Evolutionary conservation across 2,113 vertebrate genomes (phyloP).

Genomic region (Chloropsis hardwickii): DNA sequence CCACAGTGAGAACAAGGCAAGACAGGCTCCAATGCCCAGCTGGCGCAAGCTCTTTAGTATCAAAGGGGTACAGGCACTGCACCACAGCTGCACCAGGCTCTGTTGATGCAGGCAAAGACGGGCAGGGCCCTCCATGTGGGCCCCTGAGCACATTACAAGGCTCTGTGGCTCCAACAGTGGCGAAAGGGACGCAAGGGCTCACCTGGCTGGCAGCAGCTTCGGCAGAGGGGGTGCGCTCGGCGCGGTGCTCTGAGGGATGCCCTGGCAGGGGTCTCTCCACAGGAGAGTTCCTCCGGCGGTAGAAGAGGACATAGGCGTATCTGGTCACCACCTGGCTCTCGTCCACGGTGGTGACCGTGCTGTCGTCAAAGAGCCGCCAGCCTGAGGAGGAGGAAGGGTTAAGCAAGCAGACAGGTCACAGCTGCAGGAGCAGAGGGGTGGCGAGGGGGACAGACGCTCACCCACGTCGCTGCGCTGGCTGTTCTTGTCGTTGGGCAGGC

Average conservation of each 20-base stretch:
- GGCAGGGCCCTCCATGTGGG: not conserved
- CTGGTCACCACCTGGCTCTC: conserved; percentile 97
- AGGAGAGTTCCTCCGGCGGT: conserved; percentile 93
- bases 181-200: conserved; percentile 25
- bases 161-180: not conserved
- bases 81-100: not conserved
- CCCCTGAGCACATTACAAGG: not conserved
- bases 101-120: fast-evolving
- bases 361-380: conserved; percentile 98
- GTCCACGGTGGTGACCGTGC: conserved; percentile 94
- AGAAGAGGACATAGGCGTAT: conserved; percentile 96
- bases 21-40: not conserved
- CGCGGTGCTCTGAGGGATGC: conserved; percentile 61
- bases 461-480: conserved; percentile 97
- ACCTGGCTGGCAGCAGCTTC: conserved; percentile 93
- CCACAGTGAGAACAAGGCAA: not conserved
- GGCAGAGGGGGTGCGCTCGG: conserved; percentile 65
- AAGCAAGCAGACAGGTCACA: not conserved
- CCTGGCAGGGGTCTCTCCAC: conserved; percentile 90
- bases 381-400: conserved; percentile 72
- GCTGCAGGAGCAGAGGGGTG: not conserved
- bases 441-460: conserved; percentile 51
- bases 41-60: fast-evolving
- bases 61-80: not conserved
- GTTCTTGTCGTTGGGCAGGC: conserved; percentile 93